Conservation (phyloP, 2,113 vertebrate genomes). For the Rhinolophus sinicus region DNA sequence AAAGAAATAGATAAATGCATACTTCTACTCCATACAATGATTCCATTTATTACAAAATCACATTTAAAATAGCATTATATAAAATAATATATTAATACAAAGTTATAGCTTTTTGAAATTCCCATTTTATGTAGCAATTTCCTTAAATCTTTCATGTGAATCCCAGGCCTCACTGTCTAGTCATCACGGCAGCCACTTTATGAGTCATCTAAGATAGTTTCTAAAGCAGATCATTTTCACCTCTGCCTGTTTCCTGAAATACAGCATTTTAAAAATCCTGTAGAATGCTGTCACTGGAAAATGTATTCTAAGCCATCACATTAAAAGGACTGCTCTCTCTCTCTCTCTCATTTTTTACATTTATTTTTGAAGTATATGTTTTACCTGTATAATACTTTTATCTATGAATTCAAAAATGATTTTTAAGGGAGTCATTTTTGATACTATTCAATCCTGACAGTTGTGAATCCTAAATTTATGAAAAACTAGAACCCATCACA, state of each 20-base stretch:
- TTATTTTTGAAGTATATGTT: not conserved
- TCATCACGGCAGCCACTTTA: not conserved
- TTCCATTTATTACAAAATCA: not conserved
- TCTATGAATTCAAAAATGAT: not conserved
- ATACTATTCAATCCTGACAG: not conserved
- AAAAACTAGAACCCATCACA: not conserved
- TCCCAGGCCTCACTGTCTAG: not conserved
- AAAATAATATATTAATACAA: not conserved
- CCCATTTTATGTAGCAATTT: conserved; percentile 34
- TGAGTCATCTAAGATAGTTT: conserved; percentile 22
- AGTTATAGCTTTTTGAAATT: not conserved
- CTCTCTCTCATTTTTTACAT: not conserved
- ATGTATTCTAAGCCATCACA: not conserved
- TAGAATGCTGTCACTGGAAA: conserved; percentile 16
- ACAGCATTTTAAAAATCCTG: not conserved
- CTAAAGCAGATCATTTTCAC: not conserved
- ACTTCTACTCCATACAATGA: not conserved
- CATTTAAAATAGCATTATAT: not conserved
- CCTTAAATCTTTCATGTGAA: conserved; percentile 35
- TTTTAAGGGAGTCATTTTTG: not conserved
- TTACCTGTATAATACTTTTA: not conserved
- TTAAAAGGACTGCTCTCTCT: not conserved
- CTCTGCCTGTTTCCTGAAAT: conserved; percentile 40
- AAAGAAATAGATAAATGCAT: not conserved
- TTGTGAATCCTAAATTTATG: not conserved